Conservation (phyloP, 2,113 vertebrate genomes). For the Lophura nycthemera region DNA sequence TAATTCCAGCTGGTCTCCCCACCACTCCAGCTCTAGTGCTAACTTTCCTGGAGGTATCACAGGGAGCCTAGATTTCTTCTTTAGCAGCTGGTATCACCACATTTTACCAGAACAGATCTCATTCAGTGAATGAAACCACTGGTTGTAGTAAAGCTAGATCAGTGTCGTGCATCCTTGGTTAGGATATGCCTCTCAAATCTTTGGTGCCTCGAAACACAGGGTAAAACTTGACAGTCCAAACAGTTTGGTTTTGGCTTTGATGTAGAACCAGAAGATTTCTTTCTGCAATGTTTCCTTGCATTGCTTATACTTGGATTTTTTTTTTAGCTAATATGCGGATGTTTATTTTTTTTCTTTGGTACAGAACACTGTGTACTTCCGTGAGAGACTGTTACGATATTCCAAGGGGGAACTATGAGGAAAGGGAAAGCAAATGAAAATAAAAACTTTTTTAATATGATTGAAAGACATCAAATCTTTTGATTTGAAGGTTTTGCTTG, state of each 20-base stretch:
- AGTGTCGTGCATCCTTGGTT: neutral
- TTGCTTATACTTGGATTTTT: neutral
- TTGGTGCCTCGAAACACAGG: constrained; percentile 18
- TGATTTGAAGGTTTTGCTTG: neutral
- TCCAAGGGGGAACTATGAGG: neutral
- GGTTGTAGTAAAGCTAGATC: neutral
- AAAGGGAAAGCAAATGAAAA: neutral
- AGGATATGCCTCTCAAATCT: neutral
- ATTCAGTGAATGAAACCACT: neutral
- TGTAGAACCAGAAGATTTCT: constrained; percentile 9
- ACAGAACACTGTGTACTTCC: neutral
- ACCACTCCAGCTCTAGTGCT: neutral
- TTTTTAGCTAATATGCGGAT: neutral
- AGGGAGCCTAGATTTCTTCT: neutral
- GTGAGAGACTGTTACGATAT: neutral
- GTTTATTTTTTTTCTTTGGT: neutral
- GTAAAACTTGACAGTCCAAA: neutral
- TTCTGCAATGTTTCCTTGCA: neutral
- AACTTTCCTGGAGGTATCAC: constrained; percentile 4
- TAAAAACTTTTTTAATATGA: neutral
- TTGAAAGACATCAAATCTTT: neutral
- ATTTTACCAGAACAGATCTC: neutral
- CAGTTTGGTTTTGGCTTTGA: constrained; percentile 5
- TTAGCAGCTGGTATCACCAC: neutral
- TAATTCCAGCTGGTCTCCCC: neutral